These are phyloP conservation scores for Ichneumon xanthorius DNA, from an alignment of 2,888 invertebrate genomes.

Conservation along the genomic window DNA sequence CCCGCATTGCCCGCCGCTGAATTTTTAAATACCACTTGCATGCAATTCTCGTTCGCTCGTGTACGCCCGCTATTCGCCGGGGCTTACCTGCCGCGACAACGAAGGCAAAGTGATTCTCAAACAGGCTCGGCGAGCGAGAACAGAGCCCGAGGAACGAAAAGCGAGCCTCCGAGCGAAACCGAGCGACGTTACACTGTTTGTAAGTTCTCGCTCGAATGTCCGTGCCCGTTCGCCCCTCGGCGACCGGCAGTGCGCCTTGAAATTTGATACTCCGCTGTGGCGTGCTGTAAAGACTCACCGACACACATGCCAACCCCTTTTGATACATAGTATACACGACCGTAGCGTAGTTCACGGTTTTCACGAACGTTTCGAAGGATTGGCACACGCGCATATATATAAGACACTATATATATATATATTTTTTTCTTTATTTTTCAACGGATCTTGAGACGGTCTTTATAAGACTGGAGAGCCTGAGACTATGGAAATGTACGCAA, in stretches of 20 bases:
- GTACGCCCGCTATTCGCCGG: not conserved
- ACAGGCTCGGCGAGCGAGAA: not conserved
- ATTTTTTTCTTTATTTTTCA: not conserved
- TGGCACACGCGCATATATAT: slow-evolving; percentile 25
- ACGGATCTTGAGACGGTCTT: slow-evolving; percentile 23
- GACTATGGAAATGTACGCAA: not conserved
- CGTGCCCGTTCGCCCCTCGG: not conserved
- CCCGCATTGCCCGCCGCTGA: not conserved
- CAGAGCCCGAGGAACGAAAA: not conserved
- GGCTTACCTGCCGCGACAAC: slow-evolving; percentile 16
- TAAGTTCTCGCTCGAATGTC: slow-evolving; percentile 15
- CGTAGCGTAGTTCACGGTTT: slow-evolving; percentile 1
- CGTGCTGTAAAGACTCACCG: not conserved
- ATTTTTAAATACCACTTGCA: not conserved
- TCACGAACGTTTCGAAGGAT: slow-evolving; percentile 15
- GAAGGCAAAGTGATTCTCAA: slow-evolving; percentile 6
- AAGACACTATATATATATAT: not conserved
- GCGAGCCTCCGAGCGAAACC: slow-evolving; percentile 17
- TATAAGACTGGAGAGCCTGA: slow-evolving; percentile 16
- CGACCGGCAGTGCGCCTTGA: slow-evolving; percentile 31
- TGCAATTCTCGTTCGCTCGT: not conserved
- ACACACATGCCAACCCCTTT: not conserved
- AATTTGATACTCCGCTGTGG: slow-evolving; percentile 39
- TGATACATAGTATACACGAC: not conserved
- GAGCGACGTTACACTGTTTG: slow-evolving; percentile 12